Percentiles rank a stretch among this genome's conserved stretches.
phyloP scores from a whole-genome alignment of 2,888 invertebrate species.

The Augochlorella aurata region DNA sequence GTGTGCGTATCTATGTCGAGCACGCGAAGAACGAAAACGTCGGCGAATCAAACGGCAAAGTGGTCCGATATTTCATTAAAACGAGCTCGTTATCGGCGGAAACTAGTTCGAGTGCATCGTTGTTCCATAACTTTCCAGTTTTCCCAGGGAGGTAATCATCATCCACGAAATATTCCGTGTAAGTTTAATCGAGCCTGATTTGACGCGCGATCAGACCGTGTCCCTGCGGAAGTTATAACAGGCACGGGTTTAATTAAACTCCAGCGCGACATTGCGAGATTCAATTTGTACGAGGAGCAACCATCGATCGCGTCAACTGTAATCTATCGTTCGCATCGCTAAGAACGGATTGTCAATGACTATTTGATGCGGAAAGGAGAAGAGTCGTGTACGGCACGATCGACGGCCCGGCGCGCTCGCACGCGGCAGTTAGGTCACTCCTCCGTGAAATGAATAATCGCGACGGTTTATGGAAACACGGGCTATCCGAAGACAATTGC shows the following conservation, averaged over 20 bases:
- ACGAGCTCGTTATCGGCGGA: not conserved
- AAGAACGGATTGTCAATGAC: not conserved
- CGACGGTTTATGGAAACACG: slow-evolving; percentile 33
- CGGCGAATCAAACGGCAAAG: not conserved
- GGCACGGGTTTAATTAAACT: slow-evolving; percentile 41
- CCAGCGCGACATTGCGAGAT: not conserved
- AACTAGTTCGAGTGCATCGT: not conserved
- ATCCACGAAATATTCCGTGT: not conserved
- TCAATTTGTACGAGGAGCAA: slow-evolving; percentile 21
- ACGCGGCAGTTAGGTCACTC: not conserved
- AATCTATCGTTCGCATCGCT: slow-evolving; percentile 14
- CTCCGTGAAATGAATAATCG: slow-evolving; percentile 41
- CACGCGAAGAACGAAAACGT: not conserved
- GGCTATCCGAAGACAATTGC: not conserved
- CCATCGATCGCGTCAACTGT: slow-evolving; percentile 19
- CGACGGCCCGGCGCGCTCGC: no score
- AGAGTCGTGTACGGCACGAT: not conserved
- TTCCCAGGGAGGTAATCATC: not conserved
- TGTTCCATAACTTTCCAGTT: not conserved
- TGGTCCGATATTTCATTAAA: not conserved
- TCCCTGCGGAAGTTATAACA: slow-evolving; percentile 5
- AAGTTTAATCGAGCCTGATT: slow-evolving; percentile 8
- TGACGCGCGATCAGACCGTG: not conserved
- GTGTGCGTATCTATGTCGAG: not conserved
- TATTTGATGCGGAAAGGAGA: slow-evolving; percentile 19